Percentiles rank a stretch among this genome's conserved stretches.
Evolutionary conservation across 2,113 vertebrate species (phyloP).

Genomic region (Larimichthys crocea): DNA sequence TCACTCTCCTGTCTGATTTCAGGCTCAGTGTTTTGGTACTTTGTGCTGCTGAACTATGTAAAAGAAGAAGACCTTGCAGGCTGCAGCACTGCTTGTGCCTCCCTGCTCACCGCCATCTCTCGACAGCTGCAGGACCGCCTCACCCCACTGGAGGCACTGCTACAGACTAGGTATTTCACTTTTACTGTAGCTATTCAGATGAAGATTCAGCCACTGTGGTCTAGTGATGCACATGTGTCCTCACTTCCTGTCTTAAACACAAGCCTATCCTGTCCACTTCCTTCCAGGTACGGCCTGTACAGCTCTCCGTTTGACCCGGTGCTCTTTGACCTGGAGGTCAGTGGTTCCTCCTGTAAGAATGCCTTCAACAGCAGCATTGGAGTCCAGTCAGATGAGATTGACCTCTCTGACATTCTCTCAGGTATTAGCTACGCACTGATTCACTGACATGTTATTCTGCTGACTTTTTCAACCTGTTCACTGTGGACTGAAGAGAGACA

Average conservation of each 20-base stretch:
- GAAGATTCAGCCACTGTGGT: background rate
- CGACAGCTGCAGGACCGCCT: constrained; percentile 95
- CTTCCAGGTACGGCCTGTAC: constrained; percentile 94
- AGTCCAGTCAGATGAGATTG: constrained; percentile 97
- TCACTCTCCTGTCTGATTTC: constrained; percentile 9
- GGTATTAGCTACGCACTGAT: constrained; percentile 77
- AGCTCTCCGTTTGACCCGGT: constrained; percentile 99
- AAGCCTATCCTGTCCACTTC: background rate
- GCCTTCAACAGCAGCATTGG: constrained; percentile 94
- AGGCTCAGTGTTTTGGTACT: constrained; percentile 99
- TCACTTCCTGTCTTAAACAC: background rate
- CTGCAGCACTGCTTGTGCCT: constrained; percentile 95
- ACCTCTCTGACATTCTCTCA: constrained; percentile 98
- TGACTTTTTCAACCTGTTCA: background rate
- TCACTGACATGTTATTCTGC: background rate
- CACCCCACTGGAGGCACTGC: constrained; percentile 95
- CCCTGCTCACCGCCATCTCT: constrained; percentile 94
- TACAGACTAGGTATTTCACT: constrained; percentile 91
- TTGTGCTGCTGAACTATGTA: constrained; percentile 97
- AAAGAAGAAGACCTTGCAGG: constrained; percentile 98
- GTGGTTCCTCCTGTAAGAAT: constrained; percentile 98
- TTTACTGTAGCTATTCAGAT: no score
- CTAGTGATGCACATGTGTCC: background rate
- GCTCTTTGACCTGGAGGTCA: constrained; percentile 98
- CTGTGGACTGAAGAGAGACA: background rate